Percentiles rank a stretch among this genome's conserved stretches.
Conservation (phyloP, 2,797 vertebrate species). For the Rhabdophis nuchalis region DNA sequence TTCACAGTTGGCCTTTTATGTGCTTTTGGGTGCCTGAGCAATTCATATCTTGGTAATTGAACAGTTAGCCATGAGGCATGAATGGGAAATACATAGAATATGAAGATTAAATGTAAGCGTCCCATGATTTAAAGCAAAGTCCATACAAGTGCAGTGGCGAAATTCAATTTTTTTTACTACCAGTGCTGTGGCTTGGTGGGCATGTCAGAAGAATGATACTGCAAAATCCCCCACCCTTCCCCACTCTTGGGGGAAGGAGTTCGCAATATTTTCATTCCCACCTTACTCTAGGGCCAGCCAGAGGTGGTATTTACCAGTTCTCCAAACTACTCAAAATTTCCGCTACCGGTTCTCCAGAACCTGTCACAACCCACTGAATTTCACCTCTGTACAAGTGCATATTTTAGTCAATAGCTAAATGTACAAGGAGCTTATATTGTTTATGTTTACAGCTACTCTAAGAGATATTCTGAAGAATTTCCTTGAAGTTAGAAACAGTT, state of each 20-base stretch:
- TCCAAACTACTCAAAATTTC: too few species aligned
- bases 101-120: constrained; percentile 46
- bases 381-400: too few species aligned
- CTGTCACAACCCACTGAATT: too few species aligned
- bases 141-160: background rate
- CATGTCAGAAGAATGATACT: too few species aligned
- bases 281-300: too few species aligned
- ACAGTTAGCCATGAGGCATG: constrained; percentile 64
- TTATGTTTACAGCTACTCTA: background rate
- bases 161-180: too few species aligned
- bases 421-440: constrained; percentile 41
- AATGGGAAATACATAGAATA: constrained; percentile 41
- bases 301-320: too few species aligned
- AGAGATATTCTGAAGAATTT: background rate
- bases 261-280: too few species aligned
- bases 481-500: background rate
- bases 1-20: constrained; percentile 56
- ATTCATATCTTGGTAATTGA: constrained; percentile 58
- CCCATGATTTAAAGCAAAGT: constrained; percentile 44
- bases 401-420: constrained; percentile 41
- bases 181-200: too few species aligned
- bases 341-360: too few species aligned
- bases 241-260: too few species aligned
- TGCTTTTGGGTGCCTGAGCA: constrained; percentile 57
- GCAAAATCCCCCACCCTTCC: too few species aligned